These are phyloP conservation scores for Rhinoraja longicauda DNA, from an alignment of 2,797 vertebrate genomes.

Conservation along the genomic window DNA sequence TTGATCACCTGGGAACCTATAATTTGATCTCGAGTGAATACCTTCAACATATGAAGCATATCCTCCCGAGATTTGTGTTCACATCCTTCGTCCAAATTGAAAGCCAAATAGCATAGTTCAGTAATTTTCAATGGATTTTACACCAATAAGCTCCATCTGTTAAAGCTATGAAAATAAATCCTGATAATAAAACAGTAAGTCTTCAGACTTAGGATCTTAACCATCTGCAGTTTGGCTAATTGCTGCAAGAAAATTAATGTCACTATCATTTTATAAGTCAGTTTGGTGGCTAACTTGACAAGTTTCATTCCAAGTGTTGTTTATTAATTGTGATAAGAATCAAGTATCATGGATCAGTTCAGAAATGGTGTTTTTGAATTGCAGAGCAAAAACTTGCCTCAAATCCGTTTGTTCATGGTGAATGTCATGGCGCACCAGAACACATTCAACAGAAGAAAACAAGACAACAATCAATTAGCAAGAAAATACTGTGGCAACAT, in stretches of 20 bases:
- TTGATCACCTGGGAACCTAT: no score
- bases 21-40: no score
- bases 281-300: not conserved
- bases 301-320: not conserved
- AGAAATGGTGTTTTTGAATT: not conserved
- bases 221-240: not conserved
- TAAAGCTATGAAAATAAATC: not conserved
- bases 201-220: not conserved
- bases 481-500: not conserved
- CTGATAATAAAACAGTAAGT: not conserved
- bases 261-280: not conserved
- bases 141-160: not conserved
- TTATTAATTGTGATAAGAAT: not conserved
- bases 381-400: not conserved
- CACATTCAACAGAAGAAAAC: not conserved
- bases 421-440: not conserved
- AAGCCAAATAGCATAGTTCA: not conserved
- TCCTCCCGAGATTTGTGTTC: no score
- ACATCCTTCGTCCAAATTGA: no score
- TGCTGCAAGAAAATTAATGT: not conserved
- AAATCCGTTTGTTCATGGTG: not conserved
- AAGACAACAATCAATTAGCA: not conserved
- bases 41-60: no score
- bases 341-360: not conserved
- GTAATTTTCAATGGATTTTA: not conserved